Evolutionary conservation across 1,140 invertebrate species (phyloP).

Genomic region (Colletes gigas): DNA sequence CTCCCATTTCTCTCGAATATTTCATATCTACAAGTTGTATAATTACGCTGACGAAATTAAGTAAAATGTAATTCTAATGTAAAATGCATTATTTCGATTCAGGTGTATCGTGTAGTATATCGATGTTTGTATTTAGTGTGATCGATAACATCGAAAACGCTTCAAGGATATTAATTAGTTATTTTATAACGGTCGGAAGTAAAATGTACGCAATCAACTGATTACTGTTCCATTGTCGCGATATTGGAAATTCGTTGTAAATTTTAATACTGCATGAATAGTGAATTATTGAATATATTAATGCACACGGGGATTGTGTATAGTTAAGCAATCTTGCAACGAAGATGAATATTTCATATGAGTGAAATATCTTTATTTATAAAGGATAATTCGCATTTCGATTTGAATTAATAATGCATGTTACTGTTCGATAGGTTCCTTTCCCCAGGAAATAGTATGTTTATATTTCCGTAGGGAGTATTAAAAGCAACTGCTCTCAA

Average conservation of each 20-base stretch:
- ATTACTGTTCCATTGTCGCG: not conserved
- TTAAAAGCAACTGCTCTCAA: not conserved
- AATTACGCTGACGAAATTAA: too few relatives aligned
- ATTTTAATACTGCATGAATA: not conserved
- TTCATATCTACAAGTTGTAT: too few relatives aligned
- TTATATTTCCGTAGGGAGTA: not conserved
- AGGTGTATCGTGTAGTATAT: too few relatives aligned
- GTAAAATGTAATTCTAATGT: too few relatives aligned
- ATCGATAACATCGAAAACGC: not conserved
- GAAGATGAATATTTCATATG: constrained; percentile 3
- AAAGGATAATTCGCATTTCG: not conserved
- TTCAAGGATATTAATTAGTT: not conserved
- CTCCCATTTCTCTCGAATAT: too few relatives aligned
- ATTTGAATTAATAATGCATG: not conserved
- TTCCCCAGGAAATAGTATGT: not conserved
- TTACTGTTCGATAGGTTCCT: not conserved
- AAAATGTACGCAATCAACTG: not conserved
- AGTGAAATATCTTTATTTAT: not conserved
- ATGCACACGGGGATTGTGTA: not conserved
- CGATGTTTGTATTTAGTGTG: too few relatives aligned
- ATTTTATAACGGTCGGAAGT: not conserved
- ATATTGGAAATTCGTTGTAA: not conserved
- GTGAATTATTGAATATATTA: not conserved
- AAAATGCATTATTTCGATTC: too few relatives aligned
- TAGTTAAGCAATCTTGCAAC: not conserved